Base-by-base conservation (phyloP, 2,888 invertebrate species). In the Leucophora obtusa region DNA sequence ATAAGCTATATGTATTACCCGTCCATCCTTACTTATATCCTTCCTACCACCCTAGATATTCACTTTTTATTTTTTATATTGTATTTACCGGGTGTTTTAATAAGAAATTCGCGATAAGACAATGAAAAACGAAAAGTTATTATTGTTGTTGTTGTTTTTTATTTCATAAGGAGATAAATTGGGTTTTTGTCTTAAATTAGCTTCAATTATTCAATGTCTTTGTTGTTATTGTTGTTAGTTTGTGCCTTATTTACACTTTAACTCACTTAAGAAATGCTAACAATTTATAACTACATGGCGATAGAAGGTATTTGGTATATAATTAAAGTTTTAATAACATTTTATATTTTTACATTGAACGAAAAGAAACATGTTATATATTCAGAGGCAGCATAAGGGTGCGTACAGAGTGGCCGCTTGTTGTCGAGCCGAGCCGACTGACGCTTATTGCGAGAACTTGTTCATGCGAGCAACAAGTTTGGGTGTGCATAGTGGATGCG, bases 201-300 rank as follows among this genome's bases (percentile, higher is more conserved):
- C 77, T 74, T 24, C 70, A 83, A 82, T 83, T 79, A 81, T 72
- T 83, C 81, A 79, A 77, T 80, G 82, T 82, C 80, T 51, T 47
- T 60, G 68, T 59, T 66, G 53, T 66, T 63, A 21, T 65, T 50
- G 17, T 60, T 43, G 43, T 47, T 38, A 35, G 10, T 59, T 59
- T 62, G 71, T 21, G 58, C 58, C 69, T 72, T 72, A 72, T 68
- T 76, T 68, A 50, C 62, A 63, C 33, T 62, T 53, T 58, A 65
- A 35, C 21, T 59, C 35, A 59, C 9, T 50, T 79, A 72, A 76
- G 53, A 79, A 76, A 79, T 82, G 63, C 35, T 28, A 60, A 50
- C 54, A 65, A 76, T 82, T 82, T 79, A 70, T 79, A 72, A 79
- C 59, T 66, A 56, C 62, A 65, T 58, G 59, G 62, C 51, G 47